These are phyloP conservation scores for Meteorus sp. DNA, from an alignment of 1,140 invertebrate species.

Conservation along the genomic window DNA sequence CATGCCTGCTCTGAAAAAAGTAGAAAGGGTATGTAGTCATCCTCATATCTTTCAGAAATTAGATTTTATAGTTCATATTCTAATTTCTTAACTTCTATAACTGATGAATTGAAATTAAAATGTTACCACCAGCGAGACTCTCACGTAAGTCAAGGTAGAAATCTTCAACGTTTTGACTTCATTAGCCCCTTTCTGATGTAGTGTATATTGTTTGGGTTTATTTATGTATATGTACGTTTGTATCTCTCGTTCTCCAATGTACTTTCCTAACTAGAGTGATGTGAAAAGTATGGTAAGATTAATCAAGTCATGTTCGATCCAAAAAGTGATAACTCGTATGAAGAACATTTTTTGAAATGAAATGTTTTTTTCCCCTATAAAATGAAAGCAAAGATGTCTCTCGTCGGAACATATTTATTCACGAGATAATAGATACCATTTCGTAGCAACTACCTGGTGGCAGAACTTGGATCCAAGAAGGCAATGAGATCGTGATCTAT, in stretches of 20 bases:
- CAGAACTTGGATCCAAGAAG: slow-evolving; percentile 53
- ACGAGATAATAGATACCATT: slow-evolving; percentile 12
- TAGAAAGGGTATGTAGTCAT: slow-evolving; percentile 77
- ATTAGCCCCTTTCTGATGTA: slow-evolving; percentile 20
- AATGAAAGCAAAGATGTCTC: no score
- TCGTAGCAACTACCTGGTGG: slow-evolving; percentile 41
- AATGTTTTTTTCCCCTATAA: no score
- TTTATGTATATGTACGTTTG: no score
- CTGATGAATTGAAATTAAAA: no score
- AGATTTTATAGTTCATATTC: neutral
- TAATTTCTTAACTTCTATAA: neutral
- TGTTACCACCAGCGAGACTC: neutral
- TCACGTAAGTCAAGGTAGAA: neutral
- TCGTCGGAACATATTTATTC: neutral
- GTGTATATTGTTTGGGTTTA: no score
- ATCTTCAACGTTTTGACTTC: slow-evolving; percentile 16
- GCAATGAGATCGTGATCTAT: slow-evolving; percentile 58
- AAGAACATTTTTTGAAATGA: no score
- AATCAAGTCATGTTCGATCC: neutral
- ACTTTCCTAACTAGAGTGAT: neutral
- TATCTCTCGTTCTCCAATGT: no score
- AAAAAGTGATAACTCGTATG: no score
- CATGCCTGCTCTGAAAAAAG: slow-evolving; percentile 83
- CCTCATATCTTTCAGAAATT: neutral
- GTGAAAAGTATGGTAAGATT: neutral